Base-by-base conservation (phyloP, 2,797 vertebrate species). In the Cryptoprocta ferox region DNA sequence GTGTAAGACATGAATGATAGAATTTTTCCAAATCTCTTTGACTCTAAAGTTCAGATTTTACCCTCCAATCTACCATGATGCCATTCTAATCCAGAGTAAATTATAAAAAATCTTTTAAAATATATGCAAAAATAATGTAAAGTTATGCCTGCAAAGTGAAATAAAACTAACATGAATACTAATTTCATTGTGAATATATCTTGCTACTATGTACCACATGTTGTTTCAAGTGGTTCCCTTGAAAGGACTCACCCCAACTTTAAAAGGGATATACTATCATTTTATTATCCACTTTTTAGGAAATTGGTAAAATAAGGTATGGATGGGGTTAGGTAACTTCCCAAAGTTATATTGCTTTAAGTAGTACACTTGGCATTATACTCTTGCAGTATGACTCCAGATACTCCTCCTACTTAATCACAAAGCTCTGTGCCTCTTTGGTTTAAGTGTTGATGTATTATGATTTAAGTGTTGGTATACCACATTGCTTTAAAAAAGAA, bases 281-380 rank as follows among this genome's bases (percentile, higher is more conserved):
- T 48, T 76, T 89, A 80, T 75, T 48, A 65, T 18, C 5, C 3
- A 7, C n/a, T 26, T 71, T 81, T 63, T 75, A 45, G 59, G 65
- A 96, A 6, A 78, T 53, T 53, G 65, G 66, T 71, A 56, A 97
- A 97, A 87, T 80, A 79, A 83, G 35, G 39, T 24, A 53, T 7
- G 90, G 7, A 59, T 21, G 15, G 6, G 19, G 9, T 26, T 81
- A 79, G 61, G 18, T 24, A 76, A 82, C 24, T 83, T 89, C 12
- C 68, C 24, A 79, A 26, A 35, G 18, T 61, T 91, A 70, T 26
- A 32, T 0, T 71, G 26, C n/a, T 66, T 56, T 89, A 56, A 81
- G 53, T 15, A 50, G 53, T 50, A 59, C 21, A 78, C 32, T 53
- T 28, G 63, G 16, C 19, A 32, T 68, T 24, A 70, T 39, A 48